Conservation (phyloP, 2,797 vertebrate genomes). For the Syncerus caffer region DNA sequence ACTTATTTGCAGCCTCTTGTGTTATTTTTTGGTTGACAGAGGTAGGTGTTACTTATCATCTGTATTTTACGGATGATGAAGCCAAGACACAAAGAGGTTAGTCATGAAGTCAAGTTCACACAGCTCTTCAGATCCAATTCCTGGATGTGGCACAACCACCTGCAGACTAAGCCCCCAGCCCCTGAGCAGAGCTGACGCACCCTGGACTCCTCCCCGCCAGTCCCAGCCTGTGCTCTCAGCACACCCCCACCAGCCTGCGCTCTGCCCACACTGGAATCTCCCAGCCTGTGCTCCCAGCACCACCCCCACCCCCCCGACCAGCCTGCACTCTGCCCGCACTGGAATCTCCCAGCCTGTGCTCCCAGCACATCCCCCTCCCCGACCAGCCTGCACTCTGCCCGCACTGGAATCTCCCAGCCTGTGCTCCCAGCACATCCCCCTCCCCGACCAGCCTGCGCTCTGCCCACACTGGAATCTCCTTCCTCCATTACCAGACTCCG, state of each 20-base stretch:
- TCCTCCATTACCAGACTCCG: neutral
- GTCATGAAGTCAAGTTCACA: neutral
- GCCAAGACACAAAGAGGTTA: neutral
- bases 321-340: no score
- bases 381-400: no score
- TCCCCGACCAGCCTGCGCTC: no score
- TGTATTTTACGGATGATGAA: neutral
- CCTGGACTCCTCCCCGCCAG: neutral
- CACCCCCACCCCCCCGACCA: no score
- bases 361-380: neutral
- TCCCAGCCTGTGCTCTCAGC: neutral
- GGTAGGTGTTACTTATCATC: neutral
- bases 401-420: no score
- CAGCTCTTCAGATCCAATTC: neutral
- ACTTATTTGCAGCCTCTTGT: neutral
- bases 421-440: no score
- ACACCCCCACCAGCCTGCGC: no score
- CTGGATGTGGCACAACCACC: neutral
- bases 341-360: neutral
- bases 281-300: neutral
- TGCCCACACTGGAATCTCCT: no score
- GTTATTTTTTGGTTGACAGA: neutral
- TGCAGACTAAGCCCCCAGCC: neutral
- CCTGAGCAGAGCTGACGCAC: neutral
- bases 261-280: neutral